Conservation (phyloP, 2,797 vertebrate species). For the Schizopygopsis pylzovi region DNA sequence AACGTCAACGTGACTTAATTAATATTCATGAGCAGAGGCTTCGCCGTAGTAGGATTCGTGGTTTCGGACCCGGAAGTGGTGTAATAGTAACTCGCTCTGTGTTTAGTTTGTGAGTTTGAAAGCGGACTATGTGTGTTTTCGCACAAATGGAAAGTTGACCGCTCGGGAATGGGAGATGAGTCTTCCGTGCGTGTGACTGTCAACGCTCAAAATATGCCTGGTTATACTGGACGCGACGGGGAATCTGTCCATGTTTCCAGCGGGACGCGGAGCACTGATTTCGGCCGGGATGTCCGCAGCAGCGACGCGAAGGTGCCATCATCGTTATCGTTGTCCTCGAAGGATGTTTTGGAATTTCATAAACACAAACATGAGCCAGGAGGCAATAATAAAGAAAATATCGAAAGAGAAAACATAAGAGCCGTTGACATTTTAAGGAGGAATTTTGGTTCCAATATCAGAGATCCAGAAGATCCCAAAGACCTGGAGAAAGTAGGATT, state of each 20-base stretch:
- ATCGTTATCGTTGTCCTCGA: conserved; percentile 32
- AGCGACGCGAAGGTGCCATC: conserved; percentile 51
- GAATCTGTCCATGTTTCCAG: conserved; percentile 57
- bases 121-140: conserved; percentile 44
- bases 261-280: conserved; percentile 67
- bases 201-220: conserved; percentile 71
- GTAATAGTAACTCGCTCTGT: conserved; percentile 67
- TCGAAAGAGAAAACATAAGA: conserved; percentile 53
- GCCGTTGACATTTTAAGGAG: conserved; percentile 75
- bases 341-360: conserved; percentile 54
- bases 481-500: conserved; percentile 47
- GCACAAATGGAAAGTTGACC: conserved; percentile 61
- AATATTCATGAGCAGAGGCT: conserved; percentile 21
- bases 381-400: conserved; percentile 49
- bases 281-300: conserved; percentile 62
- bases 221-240: conserved; percentile 72
- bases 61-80: conserved; percentile 75
- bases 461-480: conserved; percentile 37
- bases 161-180: conserved; percentile 77
- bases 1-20: neutral
- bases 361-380: conserved; percentile 53
- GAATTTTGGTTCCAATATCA: conserved; percentile 68
- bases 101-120: conserved; percentile 70
- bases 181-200: conserved; percentile 67
- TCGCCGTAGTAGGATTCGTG: conserved; percentile 14